These are phyloP conservation scores for Crossocerus cetratus DNA, from an alignment of 2,888 invertebrate genomes.

Conservation along the genomic window DNA sequence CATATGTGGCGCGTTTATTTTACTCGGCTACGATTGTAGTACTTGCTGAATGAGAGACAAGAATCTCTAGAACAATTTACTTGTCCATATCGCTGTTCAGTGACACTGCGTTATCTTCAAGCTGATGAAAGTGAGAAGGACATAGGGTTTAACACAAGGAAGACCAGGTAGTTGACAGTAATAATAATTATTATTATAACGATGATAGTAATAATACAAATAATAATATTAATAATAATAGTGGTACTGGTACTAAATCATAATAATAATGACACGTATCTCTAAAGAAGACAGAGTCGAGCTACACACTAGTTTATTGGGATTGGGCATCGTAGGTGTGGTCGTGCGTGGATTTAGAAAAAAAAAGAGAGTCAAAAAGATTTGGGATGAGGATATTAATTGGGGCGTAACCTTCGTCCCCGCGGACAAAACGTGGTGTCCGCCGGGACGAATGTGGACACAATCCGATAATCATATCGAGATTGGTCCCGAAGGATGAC, in stretches of 20 bases:
- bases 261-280: slow-evolving; percentile 67
- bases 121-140: background rate
- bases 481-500: slow-evolving; percentile 30
- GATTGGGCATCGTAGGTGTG: slow-evolving; percentile 56
- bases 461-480: slow-evolving; percentile 37
- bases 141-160: slow-evolving; percentile 6
- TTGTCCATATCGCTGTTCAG: too few species aligned
- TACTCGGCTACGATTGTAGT: too few species aligned
- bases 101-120: too few species aligned
- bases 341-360: slow-evolving; percentile 53
- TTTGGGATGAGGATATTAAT: slow-evolving; percentile 38
- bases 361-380: slow-evolving; percentile 37
- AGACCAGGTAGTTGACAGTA: slow-evolving; percentile 57
- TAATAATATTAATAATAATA: slow-evolving; percentile 74
- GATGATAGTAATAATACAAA: slow-evolving; percentile 73
- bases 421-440: slow-evolving; percentile 66
- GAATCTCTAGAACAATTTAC: too few species aligned
- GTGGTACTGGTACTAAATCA: slow-evolving; percentile 70
- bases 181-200: slow-evolving; percentile 73
- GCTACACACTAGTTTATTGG: slow-evolving; percentile 68
- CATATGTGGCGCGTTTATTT: too few species aligned
- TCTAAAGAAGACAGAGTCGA: slow-evolving; percentile 62
- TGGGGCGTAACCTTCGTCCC: slow-evolving; percentile 58
- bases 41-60: too few species aligned
- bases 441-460: slow-evolving; percentile 65